Percentiles rank a stretch among this genome's conserved stretches.
phyloP scores from a whole-genome alignment of 2,113 vertebrate species.

The Takifugu flavidus region DNA sequence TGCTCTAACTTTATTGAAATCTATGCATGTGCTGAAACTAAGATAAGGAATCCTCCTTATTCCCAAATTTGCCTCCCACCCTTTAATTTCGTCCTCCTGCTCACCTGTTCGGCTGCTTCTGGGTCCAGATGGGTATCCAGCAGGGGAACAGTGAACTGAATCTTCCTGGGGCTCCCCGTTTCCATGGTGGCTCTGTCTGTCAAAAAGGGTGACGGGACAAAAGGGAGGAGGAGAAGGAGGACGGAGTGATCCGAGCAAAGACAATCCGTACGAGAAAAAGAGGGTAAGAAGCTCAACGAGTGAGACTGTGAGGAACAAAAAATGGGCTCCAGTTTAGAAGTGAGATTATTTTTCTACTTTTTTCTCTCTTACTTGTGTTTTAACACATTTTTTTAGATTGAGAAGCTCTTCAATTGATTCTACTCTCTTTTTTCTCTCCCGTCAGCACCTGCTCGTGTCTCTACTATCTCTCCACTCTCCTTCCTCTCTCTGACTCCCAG shows the following conservation, averaged over 20 bases:
- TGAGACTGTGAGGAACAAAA: conserved; percentile 10
- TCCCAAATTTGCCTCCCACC: not conserved
- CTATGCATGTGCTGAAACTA: not conserved
- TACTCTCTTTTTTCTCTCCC: conserved; percentile 15
- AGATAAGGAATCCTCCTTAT: not conserved
- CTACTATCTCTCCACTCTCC: conserved; percentile 32
- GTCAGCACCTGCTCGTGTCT: conserved; percentile 47
- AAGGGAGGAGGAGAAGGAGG: conserved; percentile 13
- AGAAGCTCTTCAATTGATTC: not conserved
- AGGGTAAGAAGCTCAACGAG: conserved; percentile 20
- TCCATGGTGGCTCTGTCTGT: conserved; percentile 76
- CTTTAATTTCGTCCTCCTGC: conserved; percentile 8
- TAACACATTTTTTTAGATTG: conserved; percentile 26
- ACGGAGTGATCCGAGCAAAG: conserved; percentile 12
- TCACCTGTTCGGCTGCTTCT: conserved; percentile 89
- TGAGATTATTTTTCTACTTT: conserved; percentile 12
- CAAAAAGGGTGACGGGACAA: conserved; percentile 31
- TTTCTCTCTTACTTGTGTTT: conserved; percentile 5
- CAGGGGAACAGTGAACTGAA: conserved; percentile 88
- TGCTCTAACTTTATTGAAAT: too few species aligned
- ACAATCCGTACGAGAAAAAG: conserved; percentile 30
- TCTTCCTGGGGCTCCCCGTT: conserved; percentile 85
- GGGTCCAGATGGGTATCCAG: conserved; percentile 91
- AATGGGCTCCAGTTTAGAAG: conserved; percentile 22
- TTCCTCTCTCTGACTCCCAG: conserved; percentile 35